phyloP scores from a whole-genome alignment of 2,888 invertebrate species.

The Harpagoxenus sublaevis region DNA sequence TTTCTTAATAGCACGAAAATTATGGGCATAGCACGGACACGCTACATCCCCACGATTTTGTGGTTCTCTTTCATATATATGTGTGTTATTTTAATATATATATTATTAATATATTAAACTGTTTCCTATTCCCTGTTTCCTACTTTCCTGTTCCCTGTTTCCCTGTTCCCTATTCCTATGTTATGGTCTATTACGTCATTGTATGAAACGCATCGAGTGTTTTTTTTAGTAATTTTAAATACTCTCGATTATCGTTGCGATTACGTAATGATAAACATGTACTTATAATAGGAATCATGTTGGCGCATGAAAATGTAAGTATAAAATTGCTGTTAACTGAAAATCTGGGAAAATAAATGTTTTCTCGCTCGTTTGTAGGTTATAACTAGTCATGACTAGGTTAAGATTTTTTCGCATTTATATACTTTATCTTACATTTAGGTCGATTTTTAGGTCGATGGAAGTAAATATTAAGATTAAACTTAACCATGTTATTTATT shows the following conservation, averaged over 20 bases:
- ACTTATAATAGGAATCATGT: slow-evolving; percentile 18
- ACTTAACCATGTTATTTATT: slow-evolving; percentile 81
- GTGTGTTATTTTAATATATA: too few species aligned
- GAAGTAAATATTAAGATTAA: not conserved
- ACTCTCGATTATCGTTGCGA: not conserved
- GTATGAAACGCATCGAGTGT: too few species aligned
- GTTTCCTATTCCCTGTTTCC: too few species aligned
- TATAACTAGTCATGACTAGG: not conserved
- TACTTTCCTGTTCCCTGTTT: too few species aligned
- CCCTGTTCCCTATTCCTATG: too few species aligned
- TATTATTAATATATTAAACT: too few species aligned
- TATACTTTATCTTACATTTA: slow-evolving; percentile 1
- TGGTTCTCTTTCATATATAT: too few species aligned
- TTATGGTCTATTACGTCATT: too few species aligned
- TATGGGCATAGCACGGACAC: too few species aligned
- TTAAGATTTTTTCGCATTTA: not conserved
- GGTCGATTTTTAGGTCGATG: slow-evolving; percentile 13
- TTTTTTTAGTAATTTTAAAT: not conserved
- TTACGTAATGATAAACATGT: slow-evolving; percentile 18
- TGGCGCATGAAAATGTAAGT: slow-evolving; percentile 15
- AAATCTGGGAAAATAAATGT: not conserved
- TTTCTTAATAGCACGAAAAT: too few species aligned
- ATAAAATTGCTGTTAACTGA: not conserved
- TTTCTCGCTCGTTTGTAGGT: not conserved
- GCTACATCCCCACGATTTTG: too few species aligned